Evolutionary conservation across 2,888 invertebrate species (phyloP).

Genomic region (Agrypnus murinus): DNA sequence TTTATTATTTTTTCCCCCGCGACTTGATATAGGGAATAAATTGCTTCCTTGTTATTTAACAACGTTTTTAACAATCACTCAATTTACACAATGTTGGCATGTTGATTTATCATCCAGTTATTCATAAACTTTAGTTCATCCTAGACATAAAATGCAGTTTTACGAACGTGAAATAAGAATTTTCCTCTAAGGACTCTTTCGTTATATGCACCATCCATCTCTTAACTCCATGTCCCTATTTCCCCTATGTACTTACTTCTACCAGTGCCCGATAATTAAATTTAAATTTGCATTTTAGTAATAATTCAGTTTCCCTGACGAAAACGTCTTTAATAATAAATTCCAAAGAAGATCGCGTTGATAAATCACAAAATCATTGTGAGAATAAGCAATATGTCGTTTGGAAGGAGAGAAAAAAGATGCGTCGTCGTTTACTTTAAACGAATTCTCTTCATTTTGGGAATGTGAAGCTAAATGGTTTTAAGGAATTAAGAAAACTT

Average conservation of each 20-base stretch:
- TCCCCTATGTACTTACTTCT: not conserved
- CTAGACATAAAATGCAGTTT: slow-evolving; percentile 20
- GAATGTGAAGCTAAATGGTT: not conserved
- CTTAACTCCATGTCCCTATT: not conserved
- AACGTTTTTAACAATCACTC: slow-evolving; percentile 56
- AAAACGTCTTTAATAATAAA: slow-evolving; percentile 20
- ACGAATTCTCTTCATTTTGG: not conserved
- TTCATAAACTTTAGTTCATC: slow-evolving; percentile 24
- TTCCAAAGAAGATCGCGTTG: slow-evolving; percentile 14
- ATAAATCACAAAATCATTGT: slow-evolving; percentile 19
- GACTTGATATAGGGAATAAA: slow-evolving; percentile 50
- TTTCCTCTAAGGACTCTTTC: not conserved
- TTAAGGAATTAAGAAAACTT: slow-evolving; percentile 1
- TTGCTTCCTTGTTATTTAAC: slow-evolving; percentile 55
- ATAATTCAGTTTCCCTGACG: slow-evolving; percentile 23
- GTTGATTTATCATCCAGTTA: slow-evolving; percentile 55
- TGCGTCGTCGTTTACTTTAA: not conserved
- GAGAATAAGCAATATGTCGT: slow-evolving; percentile 19
- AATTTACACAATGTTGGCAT: slow-evolving; percentile 55
- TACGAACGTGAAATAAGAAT: slow-evolving; percentile 27
- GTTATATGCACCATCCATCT: too few species aligned
- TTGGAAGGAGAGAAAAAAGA: not conserved
- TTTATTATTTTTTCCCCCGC: slow-evolving; percentile 53
- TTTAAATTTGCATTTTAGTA: slow-evolving; percentile 27
- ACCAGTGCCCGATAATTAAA: slow-evolving; percentile 19